Percentiles rank a stretch among this genome's conserved stretches.
Evolutionary conservation across 2,888 invertebrate genomes (phyloP).

Genomic region (Gortyna flavago): DNA sequence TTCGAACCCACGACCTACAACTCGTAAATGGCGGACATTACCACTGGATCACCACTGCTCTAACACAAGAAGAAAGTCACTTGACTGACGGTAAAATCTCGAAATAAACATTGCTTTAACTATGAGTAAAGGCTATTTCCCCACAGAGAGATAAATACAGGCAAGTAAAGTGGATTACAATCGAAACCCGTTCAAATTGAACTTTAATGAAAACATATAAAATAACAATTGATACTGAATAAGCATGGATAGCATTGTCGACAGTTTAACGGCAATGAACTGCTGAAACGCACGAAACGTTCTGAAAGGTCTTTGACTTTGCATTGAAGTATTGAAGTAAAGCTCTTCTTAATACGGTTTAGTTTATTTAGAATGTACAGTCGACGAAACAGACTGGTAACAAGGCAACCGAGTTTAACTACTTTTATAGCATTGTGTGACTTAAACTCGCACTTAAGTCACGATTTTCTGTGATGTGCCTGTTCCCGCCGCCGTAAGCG

Average conservation of each 20-base stretch:
- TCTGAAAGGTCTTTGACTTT: constrained; percentile 12
- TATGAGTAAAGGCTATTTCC: no score
- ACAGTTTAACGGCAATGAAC: constrained; percentile 17
- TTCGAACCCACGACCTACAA: no score
- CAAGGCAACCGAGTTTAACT: background rate
- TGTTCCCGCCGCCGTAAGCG: no score
- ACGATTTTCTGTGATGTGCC: no score
- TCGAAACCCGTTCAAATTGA: background rate
- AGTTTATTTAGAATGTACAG: constrained; percentile 35
- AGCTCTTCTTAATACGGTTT: constrained; percentile 24
- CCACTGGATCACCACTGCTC: background rate
- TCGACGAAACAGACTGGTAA: background rate
- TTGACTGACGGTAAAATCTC: background rate
- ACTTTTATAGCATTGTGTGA: background rate
- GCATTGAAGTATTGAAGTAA: constrained; percentile 3
- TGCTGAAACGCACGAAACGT: constrained; percentile 1
- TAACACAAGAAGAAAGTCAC: background rate
- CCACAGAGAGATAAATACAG: background rate
- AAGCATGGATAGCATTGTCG: constrained; percentile 18
- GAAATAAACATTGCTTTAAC: background rate
- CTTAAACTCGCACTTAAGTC: no score
- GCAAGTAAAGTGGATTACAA: background rate
- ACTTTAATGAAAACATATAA: constrained; percentile 6
- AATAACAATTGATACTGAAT: constrained; percentile 14
- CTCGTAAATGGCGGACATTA: background rate